Percentiles rank a stretch among this genome's conserved stretches.
Conservation (phyloP, 1,140 invertebrate genomes). For the Gyrodactylus salaris region DNA sequence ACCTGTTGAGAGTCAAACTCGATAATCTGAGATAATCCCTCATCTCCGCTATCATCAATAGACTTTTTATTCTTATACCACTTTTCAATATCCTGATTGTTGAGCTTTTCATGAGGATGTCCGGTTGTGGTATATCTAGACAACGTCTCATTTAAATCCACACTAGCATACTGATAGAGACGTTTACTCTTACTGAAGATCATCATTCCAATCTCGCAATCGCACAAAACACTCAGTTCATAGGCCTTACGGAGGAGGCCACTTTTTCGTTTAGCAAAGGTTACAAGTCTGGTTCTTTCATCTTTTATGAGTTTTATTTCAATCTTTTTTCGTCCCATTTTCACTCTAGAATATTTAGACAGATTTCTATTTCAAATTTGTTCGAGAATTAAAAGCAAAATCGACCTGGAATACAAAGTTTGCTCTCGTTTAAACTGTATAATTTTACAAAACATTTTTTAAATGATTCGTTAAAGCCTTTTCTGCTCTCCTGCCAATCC, state of each 20-base stretch:
- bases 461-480: too few species aligned
- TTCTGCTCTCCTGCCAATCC: too few species aligned
- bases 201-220: slow-evolving; percentile 10
- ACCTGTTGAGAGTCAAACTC: too few species aligned
- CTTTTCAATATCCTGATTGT: slow-evolving; percentile 8
- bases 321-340: neutral
- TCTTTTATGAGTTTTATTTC: neutral
- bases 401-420: too few species aligned
- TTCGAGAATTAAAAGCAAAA: too few species aligned
- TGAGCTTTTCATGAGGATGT: slow-evolving; percentile 8
- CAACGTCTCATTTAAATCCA: slow-evolving; percentile 8
- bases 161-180: slow-evolving; percentile 9
- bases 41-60: neutral
- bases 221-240: slow-evolving; percentile 9
- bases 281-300: slow-evolving; percentile 1
- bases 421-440: too few species aligned
- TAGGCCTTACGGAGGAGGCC: slow-evolving; percentile 10
- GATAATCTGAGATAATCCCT: too few species aligned
- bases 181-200: slow-evolving; percentile 9
- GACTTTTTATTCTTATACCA: neutral
- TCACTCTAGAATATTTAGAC: too few species aligned
- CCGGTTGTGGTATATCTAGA: slow-evolving; percentile 8
- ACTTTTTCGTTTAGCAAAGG: slow-evolving; percentile 9
- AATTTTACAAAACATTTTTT: too few species aligned
- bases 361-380: too few species aligned